Conservation (phyloP, 2,888 invertebrate genomes). For the Diogma glabrata region DNA sequence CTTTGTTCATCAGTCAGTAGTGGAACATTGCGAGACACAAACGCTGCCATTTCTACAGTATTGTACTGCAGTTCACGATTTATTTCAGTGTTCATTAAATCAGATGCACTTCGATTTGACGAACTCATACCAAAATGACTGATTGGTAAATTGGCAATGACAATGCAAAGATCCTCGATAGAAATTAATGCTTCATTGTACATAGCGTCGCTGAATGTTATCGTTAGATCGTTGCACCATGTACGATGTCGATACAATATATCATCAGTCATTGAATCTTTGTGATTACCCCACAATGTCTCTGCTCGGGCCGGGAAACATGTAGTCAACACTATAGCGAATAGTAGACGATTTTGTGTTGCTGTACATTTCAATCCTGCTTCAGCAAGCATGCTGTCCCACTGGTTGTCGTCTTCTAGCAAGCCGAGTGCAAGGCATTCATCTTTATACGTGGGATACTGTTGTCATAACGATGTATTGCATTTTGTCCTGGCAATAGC, state of each 20-base stretch:
- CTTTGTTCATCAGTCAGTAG: neutral
- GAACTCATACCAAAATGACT: constrained; percentile 20
- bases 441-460: neutral
- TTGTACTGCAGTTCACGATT: constrained; percentile 1
- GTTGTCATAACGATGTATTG: no score
- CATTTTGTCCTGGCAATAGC: no score
- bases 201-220: constrained; percentile 8
- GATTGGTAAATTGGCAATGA: constrained; percentile 20
- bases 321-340: constrained; percentile 25
- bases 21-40: neutral
- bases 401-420: neutral
- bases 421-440: neutral
- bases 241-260: neutral
- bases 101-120: neutral
- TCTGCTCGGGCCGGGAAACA: constrained; percentile 21
- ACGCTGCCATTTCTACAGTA: neutral
- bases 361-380: constrained; percentile 15
- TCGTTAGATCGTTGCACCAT: neutral
- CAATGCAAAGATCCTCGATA: constrained; percentile 24
- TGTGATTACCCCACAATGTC: no score
- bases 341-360: constrained; percentile 22
- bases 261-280: no score
- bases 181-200: constrained; percentile 17
- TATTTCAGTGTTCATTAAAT: neutral
- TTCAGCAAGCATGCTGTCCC: neutral